These are phyloP conservation scores for Sabellastarte sp. DNA, from an alignment of 2,888 invertebrate genomes.

Conservation along the genomic window DNA sequence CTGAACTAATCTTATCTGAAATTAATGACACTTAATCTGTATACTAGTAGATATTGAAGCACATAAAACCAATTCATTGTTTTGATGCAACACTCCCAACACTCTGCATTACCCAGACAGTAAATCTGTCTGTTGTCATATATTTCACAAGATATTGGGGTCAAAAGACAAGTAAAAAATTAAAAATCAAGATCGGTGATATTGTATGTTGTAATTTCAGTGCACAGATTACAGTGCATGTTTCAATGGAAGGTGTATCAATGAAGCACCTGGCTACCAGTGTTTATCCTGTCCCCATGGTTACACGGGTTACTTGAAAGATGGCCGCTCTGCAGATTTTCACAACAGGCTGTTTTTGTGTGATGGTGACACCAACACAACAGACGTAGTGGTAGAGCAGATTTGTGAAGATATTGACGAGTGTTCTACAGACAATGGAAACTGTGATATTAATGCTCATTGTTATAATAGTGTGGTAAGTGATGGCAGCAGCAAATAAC, in stretches of 20 bases:
- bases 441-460: conserved; percentile 39
- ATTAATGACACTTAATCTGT: too few relatives aligned
- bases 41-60: too few relatives aligned
- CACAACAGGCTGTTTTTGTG: background rate
- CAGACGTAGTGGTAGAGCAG: conserved; percentile 5
- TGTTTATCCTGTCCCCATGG: conserved; percentile 84
- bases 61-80: too few relatives aligned
- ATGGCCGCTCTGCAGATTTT: background rate
- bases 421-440: conserved; percentile 38
- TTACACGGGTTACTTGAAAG: conserved; percentile 66
- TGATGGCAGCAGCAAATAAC: too few relatives aligned
- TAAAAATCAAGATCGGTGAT: too few relatives aligned
- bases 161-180: too few relatives aligned
- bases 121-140: too few relatives aligned
- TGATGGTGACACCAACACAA: background rate
- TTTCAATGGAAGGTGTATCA: conserved; percentile 42
- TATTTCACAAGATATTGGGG: too few relatives aligned
- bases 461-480: conserved; percentile 45
- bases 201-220: too few relatives aligned
- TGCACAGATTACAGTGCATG: conserved; percentile 47
- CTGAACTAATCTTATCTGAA: too few relatives aligned
- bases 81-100: too few relatives aligned
- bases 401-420: conserved; percentile 20
- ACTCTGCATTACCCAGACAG: too few relatives aligned
- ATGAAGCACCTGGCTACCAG: conserved; percentile 70